phyloP scores from a whole-genome alignment of 2,888 invertebrate genomes.

The Agrochola litura region DNA sequence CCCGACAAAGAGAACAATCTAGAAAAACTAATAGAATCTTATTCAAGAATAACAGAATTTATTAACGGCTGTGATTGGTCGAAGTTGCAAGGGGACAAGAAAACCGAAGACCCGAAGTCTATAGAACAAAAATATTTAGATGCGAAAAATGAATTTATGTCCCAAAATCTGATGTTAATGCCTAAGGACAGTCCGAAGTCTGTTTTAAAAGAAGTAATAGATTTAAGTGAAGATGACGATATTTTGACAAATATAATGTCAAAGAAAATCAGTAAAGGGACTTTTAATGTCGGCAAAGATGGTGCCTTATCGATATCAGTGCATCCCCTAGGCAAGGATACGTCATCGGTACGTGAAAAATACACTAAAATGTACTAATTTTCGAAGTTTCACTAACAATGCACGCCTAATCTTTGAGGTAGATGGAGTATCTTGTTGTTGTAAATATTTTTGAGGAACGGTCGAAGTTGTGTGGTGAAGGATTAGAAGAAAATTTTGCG shows the following conservation, averaged over 20 bases:
- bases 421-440: constrained; percentile 28
- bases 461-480: constrained; percentile 26
- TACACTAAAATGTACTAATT: constrained; percentile 71
- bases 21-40: constrained; percentile 85
- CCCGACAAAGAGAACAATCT: constrained; percentile 83
- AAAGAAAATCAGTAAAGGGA: constrained; percentile 82
- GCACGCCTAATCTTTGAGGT: constrained; percentile 64
- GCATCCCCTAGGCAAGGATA: constrained; percentile 77
- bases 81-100: constrained; percentile 78
- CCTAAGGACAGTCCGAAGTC: constrained; percentile 83
- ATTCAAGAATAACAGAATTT: constrained; percentile 87
- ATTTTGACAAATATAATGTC: constrained; percentile 80
- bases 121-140: constrained; percentile 87
- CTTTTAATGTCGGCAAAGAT: constrained; percentile 84
- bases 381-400: constrained; percentile 69
- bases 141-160: constrained; percentile 89
- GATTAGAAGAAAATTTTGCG: neutral
- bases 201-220: constrained; percentile 83
- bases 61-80: constrained; percentile 89
- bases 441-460: constrained; percentile 29
- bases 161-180: constrained; percentile 85
- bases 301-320: constrained; percentile 87
- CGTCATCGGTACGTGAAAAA: constrained; percentile 81
- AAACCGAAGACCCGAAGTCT: constrained; percentile 79
- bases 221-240: constrained; percentile 84